phyloP scores from a whole-genome alignment of 2,797 vertebrate genomes.

The Gymnoscopelus microlampas region DNA sequence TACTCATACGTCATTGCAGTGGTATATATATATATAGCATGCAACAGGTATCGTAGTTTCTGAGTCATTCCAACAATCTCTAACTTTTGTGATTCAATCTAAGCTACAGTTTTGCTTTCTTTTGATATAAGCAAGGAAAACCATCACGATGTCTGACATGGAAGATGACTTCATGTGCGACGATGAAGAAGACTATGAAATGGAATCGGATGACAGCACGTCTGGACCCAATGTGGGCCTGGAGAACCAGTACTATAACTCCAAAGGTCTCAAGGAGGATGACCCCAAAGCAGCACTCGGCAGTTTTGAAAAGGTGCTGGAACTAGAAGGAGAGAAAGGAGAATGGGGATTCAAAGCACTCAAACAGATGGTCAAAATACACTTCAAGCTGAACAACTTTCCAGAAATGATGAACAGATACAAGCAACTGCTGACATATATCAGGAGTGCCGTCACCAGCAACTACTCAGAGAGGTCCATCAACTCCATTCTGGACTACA shows the following conservation, averaged over 20 bases:
- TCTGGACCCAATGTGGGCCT: conserved; percentile 93
- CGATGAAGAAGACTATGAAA: conserved; percentile 98
- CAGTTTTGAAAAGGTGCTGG: conserved; percentile 97
- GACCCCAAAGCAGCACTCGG: conserved; percentile 92
- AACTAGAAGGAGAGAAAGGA: conserved; percentile 98
- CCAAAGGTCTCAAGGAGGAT: conserved; percentile 94
- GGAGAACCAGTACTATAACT: conserved; percentile 97
- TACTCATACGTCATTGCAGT: too few relatives aligned
- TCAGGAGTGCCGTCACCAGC: conserved; percentile 97
- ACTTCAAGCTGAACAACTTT: conserved; percentile 99
- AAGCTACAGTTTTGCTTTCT: too few relatives aligned
- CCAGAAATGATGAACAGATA: conserved; percentile 99
- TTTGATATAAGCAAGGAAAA: conserved; percentile 18
- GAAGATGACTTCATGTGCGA: conserved; percentile 99
- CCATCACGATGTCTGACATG: conserved; percentile 97
- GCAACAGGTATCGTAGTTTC: too few relatives aligned
- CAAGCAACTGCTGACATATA: conserved; percentile 98
- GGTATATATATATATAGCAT: too few relatives aligned
- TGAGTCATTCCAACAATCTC: too few relatives aligned
- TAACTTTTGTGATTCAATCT: too few relatives aligned
- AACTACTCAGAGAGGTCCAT: conserved; percentile 99
- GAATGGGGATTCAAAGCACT: conserved; percentile 99
- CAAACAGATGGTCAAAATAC: conserved; percentile 99
- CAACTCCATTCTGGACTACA: conserved; percentile 99
- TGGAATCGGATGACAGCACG: conserved; percentile 97